Evolutionary conservation across 2,888 invertebrate species (phyloP), one percentile per base, ranked within the genome.

Genomic region (Platycheirus rosarum): DNA sequence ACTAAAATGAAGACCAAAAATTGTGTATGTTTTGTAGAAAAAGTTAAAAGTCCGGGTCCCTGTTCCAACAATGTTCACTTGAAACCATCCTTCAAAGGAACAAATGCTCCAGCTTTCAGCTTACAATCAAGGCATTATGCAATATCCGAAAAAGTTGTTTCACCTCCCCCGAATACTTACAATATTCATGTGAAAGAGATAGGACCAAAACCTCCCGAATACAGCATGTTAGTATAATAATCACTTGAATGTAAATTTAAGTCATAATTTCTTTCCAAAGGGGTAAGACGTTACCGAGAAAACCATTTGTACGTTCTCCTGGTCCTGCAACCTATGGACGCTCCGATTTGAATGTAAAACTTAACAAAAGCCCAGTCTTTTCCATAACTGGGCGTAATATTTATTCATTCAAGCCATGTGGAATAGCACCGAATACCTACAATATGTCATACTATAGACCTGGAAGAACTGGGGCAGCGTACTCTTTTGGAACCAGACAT

Each of bases 91-190:
- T 87, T 88, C 8, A 88, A 85, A 32, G 86, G 87, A 0, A 62
- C 66, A 0, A 85, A 85, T 51, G 86, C 90, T 0, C 89, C 94
- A 0, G 91, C 92, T 5, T 94, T 92, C 86, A 91, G 92, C 2
- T 91, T 94, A 87, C 91, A 91, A 23, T 86, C 88, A 4, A 90
- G 91, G 29, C 85, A 86, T 18, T 76, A 76, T 2, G 84, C 60
- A n/a, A 49, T 35, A 11, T 85, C 65, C 20, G 88, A 87, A 62
- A 86, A 85, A 1, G 74, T 35, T 6, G 85, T 84, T 32, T 55
- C 55, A 14, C 90, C 90, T 2, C 89, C 87, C 5, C 89, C 90
- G 6, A 90, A 89, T 85, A 86, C 86, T 0, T 90, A 90, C 78
- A 86, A 77, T 18, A 85, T 87, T 66, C 86, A 87, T 14, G 71